Evolutionary conservation across 2,797 vertebrate genomes (phyloP).

Genomic region (Neostethus bicornis): DNA sequence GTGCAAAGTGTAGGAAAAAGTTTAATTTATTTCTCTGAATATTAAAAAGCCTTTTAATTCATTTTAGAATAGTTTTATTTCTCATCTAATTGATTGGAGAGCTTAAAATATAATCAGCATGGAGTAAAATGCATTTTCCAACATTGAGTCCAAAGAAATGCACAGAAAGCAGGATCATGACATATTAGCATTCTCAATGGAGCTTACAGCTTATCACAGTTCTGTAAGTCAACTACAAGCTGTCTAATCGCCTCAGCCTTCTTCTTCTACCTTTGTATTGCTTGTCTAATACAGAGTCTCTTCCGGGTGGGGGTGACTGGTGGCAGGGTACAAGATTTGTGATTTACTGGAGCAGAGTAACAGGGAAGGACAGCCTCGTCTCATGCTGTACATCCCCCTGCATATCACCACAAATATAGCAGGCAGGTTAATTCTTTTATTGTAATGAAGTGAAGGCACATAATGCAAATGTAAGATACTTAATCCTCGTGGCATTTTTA

Average conservation of each 20-base stretch:
- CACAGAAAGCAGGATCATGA: slow-evolving; percentile 41
- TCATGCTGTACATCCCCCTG: slow-evolving; percentile 33
- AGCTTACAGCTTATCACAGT: slow-evolving; percentile 44
- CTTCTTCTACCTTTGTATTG: slow-evolving; percentile 38
- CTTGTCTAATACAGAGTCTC: slow-evolving; percentile 18
- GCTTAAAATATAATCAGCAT: slow-evolving; percentile 11
- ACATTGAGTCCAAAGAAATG: not conserved
- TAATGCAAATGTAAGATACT: slow-evolving; percentile 71
- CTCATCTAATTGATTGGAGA: not conserved
- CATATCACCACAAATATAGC: slow-evolving; percentile 57
- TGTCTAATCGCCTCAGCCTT: slow-evolving; percentile 59
- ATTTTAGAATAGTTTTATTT: slow-evolving; percentile 27
- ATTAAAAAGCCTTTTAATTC: slow-evolving; percentile 23
- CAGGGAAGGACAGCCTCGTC: slow-evolving; percentile 66
- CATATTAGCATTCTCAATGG: slow-evolving; percentile 23
- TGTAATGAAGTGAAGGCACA: slow-evolving; percentile 79
- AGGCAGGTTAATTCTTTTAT: slow-evolving; percentile 82
- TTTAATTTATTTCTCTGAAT: too few species aligned
- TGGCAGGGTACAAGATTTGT: slow-evolving; percentile 43
- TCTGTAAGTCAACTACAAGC: slow-evolving; percentile 59
- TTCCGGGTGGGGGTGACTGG: slow-evolving; percentile 55
- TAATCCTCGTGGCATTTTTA: slow-evolving; percentile 76
- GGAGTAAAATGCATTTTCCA: slow-evolving; percentile 5
- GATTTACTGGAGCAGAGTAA: slow-evolving; percentile 57
- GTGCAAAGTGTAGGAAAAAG: too few species aligned